A percentile compares a stretch with the other conserved stretches of the same genome.
phyloP scores from a whole-genome alignment of 2,888 invertebrate species.

The Latheticus oryzae region DNA sequence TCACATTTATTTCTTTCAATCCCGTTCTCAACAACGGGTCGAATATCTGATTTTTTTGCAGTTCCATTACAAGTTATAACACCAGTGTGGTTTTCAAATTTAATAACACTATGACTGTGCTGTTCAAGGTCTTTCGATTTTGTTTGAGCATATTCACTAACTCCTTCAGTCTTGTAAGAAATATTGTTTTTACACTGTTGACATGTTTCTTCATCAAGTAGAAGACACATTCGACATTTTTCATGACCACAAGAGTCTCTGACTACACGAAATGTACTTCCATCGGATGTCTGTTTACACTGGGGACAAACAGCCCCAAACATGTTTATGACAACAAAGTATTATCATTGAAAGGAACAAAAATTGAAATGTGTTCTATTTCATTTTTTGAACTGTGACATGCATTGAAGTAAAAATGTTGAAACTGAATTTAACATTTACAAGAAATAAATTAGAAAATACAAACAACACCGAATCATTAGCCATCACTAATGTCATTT shows the following conservation, averaged over 20 bases:
- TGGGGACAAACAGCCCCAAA: constrained; percentile 61
- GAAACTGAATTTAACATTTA: too few species aligned
- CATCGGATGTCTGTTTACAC: constrained; percentile 70
- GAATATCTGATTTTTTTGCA: constrained; percentile 24
- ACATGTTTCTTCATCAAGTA: constrained; percentile 76
- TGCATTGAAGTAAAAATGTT: too few species aligned
- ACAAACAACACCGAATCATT: too few species aligned
- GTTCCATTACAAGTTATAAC: constrained; percentile 58
- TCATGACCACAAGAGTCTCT: constrained; percentile 81
- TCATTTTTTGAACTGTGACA: too few species aligned
- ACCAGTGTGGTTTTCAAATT: constrained; percentile 53
- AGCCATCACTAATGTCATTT: too few species aligned
- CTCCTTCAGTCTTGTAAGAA: constrained; percentile 34
- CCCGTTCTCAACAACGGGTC: constrained; percentile 16
- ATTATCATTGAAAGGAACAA: too few species aligned
- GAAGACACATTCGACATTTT: constrained; percentile 79
- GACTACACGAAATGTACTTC: constrained; percentile 73
- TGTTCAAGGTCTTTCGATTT: constrained; percentile 3
- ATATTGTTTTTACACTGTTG: constrained; percentile 69
- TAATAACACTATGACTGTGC: constrained; percentile 38
- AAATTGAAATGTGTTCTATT: too few species aligned
- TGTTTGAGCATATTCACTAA: not conserved
- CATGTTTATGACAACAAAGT: too few species aligned
- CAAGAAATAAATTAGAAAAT: too few species aligned
- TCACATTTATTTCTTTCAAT: constrained; percentile 6